A percentile compares a stretch with the other conserved stretches of the same genome.
Conservation (phyloP, 2,113 vertebrate genomes). For the Erythrocercus mccallii region DNA sequence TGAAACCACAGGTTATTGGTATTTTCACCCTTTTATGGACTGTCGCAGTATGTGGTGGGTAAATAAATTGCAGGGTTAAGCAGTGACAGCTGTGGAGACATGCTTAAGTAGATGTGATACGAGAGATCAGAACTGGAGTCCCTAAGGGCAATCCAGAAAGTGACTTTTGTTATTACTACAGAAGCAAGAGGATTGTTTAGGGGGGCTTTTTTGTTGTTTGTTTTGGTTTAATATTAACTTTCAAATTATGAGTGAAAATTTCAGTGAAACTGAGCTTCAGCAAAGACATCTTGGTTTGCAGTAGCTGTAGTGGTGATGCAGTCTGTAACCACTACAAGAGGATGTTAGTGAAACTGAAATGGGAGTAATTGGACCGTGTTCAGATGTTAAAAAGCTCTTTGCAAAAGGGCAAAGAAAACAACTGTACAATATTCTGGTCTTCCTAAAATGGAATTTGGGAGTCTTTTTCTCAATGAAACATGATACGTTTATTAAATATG, state of each 20-base stretch:
- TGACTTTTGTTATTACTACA: background rate
- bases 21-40: background rate
- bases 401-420: slow-evolving; percentile 7
- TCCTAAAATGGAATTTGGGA: slow-evolving; percentile 18
- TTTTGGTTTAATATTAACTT: background rate
- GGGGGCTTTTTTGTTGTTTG: accelerated
- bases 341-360: background rate
- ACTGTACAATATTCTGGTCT: slow-evolving; percentile 20
- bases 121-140: background rate
- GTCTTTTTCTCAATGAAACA: slow-evolving; percentile 38
- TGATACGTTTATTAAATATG: slow-evolving; percentile 57
- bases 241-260: slow-evolving; percentile 12
- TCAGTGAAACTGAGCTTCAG: background rate
- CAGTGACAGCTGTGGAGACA: background rate
- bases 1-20: background rate
- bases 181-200: background rate
- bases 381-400: slow-evolving; percentile 2
- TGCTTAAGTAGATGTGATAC: background rate
- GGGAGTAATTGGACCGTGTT: background rate
- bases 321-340: background rate
- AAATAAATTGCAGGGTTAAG: background rate
- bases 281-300: slow-evolving; percentile 7
- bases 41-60: background rate
- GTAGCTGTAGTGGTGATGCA: background rate
- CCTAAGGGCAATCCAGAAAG: background rate